Conservation (phyloP, 2,113 vertebrate genomes). For the Azemiops feae region DNA sequence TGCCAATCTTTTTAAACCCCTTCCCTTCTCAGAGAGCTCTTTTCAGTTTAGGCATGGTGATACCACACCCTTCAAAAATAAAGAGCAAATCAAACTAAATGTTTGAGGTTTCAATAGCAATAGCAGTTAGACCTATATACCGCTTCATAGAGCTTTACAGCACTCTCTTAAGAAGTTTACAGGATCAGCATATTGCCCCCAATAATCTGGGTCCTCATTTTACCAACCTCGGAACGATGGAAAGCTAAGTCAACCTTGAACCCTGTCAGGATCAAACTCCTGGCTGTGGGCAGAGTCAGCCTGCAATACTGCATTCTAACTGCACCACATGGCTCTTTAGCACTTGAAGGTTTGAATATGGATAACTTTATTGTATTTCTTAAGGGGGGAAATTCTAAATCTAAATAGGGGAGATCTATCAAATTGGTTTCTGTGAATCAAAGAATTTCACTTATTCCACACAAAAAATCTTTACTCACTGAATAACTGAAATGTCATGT, state of each 20-base stretch:
- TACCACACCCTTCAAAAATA: neutral
- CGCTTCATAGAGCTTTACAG: too few species aligned
- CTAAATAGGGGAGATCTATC: neutral
- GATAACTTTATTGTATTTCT: neutral
- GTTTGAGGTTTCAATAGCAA: neutral
- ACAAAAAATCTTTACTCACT: neutral
- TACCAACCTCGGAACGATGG: neutral
- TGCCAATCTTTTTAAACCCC: neutral
- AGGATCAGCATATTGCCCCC: too few species aligned
- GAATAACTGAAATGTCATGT: neutral
- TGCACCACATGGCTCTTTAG: neutral
- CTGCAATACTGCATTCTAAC: neutral
- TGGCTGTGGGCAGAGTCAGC: neutral
- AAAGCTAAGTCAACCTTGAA: neutral
- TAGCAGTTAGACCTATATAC: neutral
- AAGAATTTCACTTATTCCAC: neutral
- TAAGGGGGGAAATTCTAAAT: neutral
- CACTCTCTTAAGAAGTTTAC: too few species aligned
- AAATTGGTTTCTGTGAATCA: neutral
- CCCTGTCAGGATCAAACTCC: neutral
- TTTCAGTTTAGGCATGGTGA: neutral
- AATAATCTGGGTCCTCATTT: neutral
- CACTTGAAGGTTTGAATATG: neutral
- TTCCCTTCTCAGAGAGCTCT: neutral
- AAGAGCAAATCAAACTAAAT: neutral